Conservation (phyloP, 2,113 vertebrate species). For the Urocitellus parryii region DNA sequence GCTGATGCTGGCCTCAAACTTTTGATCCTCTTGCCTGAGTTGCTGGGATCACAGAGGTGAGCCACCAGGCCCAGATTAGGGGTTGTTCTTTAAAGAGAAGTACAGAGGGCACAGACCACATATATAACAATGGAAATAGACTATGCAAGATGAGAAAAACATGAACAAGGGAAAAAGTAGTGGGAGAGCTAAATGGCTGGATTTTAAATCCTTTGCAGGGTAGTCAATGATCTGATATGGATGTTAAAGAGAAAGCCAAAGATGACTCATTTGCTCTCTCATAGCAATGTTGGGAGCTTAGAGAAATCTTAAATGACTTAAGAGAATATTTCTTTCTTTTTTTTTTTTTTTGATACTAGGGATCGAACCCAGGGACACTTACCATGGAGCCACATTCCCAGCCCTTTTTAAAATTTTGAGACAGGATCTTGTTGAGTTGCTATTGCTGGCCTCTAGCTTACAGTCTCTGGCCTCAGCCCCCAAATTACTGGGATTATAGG, state of each 20-base stretch:
- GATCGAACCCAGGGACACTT: too few relatives aligned
- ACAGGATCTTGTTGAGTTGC: too few relatives aligned
- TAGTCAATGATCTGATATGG: not conserved
- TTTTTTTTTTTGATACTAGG: too few relatives aligned
- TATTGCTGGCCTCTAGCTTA: too few relatives aligned
- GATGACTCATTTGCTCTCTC: not conserved
- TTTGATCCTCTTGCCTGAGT: not conserved
- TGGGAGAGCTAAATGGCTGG: not conserved
- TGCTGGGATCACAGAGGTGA: not conserved
- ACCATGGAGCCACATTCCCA: too few relatives aligned
- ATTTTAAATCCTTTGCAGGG: slow-evolving; percentile 27
- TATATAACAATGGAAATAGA: not conserved
- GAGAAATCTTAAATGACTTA: not conserved
- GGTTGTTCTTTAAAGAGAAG: not conserved
- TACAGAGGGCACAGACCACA: not conserved
- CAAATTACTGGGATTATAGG: too few relatives aligned
- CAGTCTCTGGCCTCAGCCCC: too few relatives aligned
- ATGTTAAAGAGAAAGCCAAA: not conserved
- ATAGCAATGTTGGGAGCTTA: not conserved
- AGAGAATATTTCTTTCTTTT: not conserved
- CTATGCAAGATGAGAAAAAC: not conserved
- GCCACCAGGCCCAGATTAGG: not conserved
- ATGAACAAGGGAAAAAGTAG: not conserved
- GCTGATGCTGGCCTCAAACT: not conserved
- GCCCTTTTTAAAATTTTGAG: too few relatives aligned